These are phyloP conservation scores for Drosophila nigrodunni DNA, from an alignment of 1,140 invertebrate species.

Conservation along the genomic window DNA sequence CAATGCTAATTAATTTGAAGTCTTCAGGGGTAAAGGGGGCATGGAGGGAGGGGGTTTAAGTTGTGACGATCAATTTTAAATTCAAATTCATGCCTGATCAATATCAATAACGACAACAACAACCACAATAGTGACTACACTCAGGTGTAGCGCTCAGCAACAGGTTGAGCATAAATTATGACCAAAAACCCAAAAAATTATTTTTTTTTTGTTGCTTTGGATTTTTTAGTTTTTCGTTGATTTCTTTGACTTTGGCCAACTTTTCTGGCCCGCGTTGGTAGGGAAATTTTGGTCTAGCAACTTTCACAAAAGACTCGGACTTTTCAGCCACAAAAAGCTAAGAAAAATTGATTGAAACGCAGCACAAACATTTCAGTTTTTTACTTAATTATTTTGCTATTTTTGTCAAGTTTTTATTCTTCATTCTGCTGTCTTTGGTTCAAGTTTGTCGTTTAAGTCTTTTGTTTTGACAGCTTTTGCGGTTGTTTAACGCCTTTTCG, in stretches of 20 bases:
- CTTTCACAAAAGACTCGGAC: slow-evolving; percentile 57
- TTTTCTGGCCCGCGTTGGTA: slow-evolving; percentile 39
- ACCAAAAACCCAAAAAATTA: slow-evolving; percentile 37
- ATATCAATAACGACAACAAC: slow-evolving; percentile 34
- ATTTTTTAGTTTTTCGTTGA: slow-evolving; percentile 14
- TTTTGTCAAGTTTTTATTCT: neutral
- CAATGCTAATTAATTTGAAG: slow-evolving; percentile 62
- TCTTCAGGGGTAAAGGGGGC: neutral
- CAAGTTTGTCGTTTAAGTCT: slow-evolving; percentile 61
- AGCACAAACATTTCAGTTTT: slow-evolving; percentile 12
- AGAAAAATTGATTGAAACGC: slow-evolving; percentile 21
- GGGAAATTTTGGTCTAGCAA: slow-evolving; percentile 57
- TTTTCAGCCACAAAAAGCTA: slow-evolving; percentile 24
- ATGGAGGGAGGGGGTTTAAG: slow-evolving; percentile 20
- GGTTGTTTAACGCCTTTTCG: slow-evolving; percentile 7
- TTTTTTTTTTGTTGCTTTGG: slow-evolving; percentile 16
- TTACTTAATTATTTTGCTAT: neutral
- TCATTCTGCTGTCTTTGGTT: neutral
- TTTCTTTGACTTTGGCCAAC: slow-evolving; percentile 52
- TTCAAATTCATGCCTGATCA: slow-evolving; percentile 45
- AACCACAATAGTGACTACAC: slow-evolving; percentile 37
- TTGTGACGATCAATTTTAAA: slow-evolving; percentile 28
- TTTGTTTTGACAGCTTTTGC: slow-evolving; percentile 29
- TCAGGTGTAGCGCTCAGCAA: slow-evolving; percentile 26
- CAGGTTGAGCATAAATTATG: slow-evolving; percentile 74